A percentile compares a stretch with the other conserved stretches of the same genome.
These are phyloP conservation scores for Nasonovia ribisnigri DNA, from an alignment of 2,888 invertebrate species.

Conservation along the genomic window DNA sequence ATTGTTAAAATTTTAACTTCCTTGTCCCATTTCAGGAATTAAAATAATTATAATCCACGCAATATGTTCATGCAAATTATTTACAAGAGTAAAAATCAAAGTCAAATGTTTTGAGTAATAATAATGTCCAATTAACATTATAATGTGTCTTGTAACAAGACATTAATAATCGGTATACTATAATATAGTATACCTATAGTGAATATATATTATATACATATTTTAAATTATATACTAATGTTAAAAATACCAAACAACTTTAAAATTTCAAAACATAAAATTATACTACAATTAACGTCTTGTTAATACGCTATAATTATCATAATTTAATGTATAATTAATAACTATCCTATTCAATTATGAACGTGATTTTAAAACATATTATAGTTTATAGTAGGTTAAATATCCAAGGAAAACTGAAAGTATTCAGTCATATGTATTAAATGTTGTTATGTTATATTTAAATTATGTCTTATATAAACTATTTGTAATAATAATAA, in stretches of 20 bases:
- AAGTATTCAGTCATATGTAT: constrained; percentile 5
- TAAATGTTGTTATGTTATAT: not conserved
- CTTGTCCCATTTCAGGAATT: not conserved
- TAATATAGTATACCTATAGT: not conserved
- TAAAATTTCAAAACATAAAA: not conserved
- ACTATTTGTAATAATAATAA: not conserved
- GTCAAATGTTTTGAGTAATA: not conserved
- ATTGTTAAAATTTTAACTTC: not conserved
- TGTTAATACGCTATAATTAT: constrained; percentile 51
- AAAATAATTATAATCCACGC: not conserved
- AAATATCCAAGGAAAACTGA: constrained; percentile 46
- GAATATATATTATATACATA: not conserved
- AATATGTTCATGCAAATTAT: not conserved
- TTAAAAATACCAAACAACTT: constrained; percentile 26
- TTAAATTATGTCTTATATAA: not conserved
- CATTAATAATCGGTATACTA: not conserved
- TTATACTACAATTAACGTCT: constrained; percentile 16
- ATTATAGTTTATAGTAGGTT: not conserved
- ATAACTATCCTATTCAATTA: constrained; percentile 35
- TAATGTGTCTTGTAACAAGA: not conserved
- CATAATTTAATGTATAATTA: constrained; percentile 42
- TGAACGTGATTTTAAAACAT: not conserved
- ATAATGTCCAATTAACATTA: not conserved
- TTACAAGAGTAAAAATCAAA: not conserved
- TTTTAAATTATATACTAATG: constrained; percentile 9